These are phyloP conservation scores for Antheraea mylitta DNA, from an alignment of 1,140 invertebrate species.

Conservation along the genomic window DNA sequence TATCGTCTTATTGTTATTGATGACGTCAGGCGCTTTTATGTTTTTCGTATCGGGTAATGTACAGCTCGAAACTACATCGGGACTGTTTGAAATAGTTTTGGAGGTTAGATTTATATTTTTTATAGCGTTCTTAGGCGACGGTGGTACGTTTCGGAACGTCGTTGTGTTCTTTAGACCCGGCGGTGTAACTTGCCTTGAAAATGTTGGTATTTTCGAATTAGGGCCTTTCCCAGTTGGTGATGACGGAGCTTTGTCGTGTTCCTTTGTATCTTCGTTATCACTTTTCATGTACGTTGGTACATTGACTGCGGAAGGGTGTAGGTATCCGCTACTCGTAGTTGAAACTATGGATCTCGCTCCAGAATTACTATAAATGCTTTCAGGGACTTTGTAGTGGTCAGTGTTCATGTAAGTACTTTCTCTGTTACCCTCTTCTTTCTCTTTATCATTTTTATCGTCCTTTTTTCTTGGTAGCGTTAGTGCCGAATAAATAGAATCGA, in stretches of 20 bases:
- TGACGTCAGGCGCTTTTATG: constrained; percentile 82
- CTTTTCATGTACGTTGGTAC: constrained; percentile 75
- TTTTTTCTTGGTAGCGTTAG: constrained; percentile 84
- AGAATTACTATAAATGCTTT: constrained; percentile 81
- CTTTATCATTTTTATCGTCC: constrained; percentile 72
- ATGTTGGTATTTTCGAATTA: constrained; percentile 68
- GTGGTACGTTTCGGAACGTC: constrained; percentile 63
- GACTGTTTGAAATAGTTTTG: constrained; percentile 80
- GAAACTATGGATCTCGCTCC: constrained; percentile 80
- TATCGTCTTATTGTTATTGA: constrained; percentile 71
- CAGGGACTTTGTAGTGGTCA: constrained; percentile 79
- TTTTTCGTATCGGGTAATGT: constrained; percentile 61
- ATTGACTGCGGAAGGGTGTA: constrained; percentile 85
- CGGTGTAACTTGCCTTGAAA: constrained; percentile 75
- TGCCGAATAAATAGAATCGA: constrained; percentile 91
- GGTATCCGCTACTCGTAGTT: constrained; percentile 85
- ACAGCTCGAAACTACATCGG: constrained; percentile 86
- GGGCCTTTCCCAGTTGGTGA: constrained; percentile 58
- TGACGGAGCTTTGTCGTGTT: constrained; percentile 52
- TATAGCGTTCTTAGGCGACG: constrained; percentile 50
- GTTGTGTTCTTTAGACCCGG: constrained; percentile 70
- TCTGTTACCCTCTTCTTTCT: constrained; percentile 50
- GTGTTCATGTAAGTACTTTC: constrained; percentile 67
- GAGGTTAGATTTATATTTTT: constrained; percentile 50
- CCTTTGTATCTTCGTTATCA: constrained; percentile 36